These are phyloP conservation scores for Eudasyphora cyanicolor DNA, from an alignment of 2,888 invertebrate genomes.

Conservation along the genomic window DNA sequence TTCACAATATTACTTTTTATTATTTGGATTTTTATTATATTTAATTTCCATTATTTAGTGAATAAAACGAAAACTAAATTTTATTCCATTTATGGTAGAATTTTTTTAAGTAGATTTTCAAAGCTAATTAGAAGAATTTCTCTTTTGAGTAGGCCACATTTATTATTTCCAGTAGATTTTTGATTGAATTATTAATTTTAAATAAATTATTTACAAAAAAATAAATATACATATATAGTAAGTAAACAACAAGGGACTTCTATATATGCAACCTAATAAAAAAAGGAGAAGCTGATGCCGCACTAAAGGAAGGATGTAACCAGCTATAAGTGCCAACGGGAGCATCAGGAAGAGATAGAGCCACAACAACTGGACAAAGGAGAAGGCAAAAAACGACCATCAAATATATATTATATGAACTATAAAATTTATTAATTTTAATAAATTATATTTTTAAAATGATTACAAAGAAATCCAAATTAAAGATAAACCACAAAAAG, in stretches of 20 bases:
- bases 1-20: too few relatives aligned
- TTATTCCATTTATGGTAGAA: background rate
- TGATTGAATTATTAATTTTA: background rate
- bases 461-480: conserved; percentile 13
- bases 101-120: background rate
- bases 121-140: background rate
- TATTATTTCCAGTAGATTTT: background rate
- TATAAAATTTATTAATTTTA: conserved; percentile 30
- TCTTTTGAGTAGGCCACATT: conserved; percentile 15
- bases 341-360: background rate
- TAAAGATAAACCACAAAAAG: conserved; percentile 16
- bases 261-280: background rate
- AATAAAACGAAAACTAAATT: too few relatives aligned
- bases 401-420: conserved; percentile 26
- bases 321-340: background rate
- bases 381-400: conserved; percentile 33
- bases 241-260: background rate
- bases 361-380: background rate
- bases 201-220: background rate
- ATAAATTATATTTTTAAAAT: conserved; percentile 25
- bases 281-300: background rate
- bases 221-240: background rate
- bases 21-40: too few relatives aligned
- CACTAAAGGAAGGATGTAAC: background rate
- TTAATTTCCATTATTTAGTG: too few relatives aligned